Evolutionary conservation across 1,140 invertebrate species (phyloP).

Genomic region (Pararge aegeria): DNA sequence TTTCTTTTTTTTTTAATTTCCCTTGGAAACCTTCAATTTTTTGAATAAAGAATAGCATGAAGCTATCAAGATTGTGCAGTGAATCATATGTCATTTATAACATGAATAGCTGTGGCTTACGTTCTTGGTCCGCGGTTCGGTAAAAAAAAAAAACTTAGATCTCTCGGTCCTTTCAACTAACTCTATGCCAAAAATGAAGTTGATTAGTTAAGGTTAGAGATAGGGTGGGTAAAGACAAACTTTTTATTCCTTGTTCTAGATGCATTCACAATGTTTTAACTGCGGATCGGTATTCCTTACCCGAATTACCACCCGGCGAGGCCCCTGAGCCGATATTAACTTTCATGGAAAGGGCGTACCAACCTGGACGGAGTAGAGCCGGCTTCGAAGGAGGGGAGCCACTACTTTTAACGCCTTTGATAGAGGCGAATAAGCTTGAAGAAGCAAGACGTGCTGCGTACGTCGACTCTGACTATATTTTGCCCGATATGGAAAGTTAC

Average conservation of each 20-base stretch:
- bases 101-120: too few relatives aligned
- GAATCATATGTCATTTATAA: too few relatives aligned
- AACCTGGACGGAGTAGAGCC: conserved; percentile 35
- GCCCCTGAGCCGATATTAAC: conserved; percentile 63
- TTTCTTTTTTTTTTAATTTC: too few relatives aligned
- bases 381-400: conserved; percentile 57
- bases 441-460: conserved; percentile 62
- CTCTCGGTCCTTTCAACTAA: too few relatives aligned
- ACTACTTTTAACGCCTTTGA: conserved; percentile 60
- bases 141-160: too few relatives aligned
- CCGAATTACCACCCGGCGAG: conserved; percentile 60
- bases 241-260: conserved; percentile 30
- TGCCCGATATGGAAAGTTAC: conserved; percentile 68
- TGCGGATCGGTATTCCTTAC: conserved; percentile 43
- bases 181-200: too few relatives aligned
- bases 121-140: too few relatives aligned
- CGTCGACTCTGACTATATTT: conserved; percentile 59
- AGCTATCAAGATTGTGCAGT: too few relatives aligned
- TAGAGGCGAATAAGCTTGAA: conserved; percentile 59
- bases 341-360: conserved; percentile 66
- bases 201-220: too few relatives aligned
- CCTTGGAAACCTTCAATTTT: too few relatives aligned
- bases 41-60: too few relatives aligned
- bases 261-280: conserved; percentile 34
- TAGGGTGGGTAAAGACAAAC: too few relatives aligned